phyloP scores from a whole-genome alignment of 2,888 invertebrate genomes.

The Sinelater perroti region DNA sequence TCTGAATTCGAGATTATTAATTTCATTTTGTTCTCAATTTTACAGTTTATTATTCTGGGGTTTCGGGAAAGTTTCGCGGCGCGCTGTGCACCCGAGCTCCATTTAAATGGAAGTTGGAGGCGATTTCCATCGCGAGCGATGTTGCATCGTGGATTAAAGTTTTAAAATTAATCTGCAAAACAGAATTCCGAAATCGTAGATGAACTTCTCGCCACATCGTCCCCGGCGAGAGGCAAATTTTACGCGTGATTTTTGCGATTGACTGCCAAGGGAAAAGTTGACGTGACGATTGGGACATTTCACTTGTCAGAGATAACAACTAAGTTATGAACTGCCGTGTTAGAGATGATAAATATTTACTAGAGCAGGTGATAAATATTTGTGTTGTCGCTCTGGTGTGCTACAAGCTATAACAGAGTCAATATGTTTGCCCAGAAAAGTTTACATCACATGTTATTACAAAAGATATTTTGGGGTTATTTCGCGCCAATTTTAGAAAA shows the following conservation, averaged over 20 bases:
- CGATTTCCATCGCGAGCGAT: conserved; percentile 5
- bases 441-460: no score
- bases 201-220: neutral
- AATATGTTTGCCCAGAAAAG: no score
- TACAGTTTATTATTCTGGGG: conserved; percentile 28
- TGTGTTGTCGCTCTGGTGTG: no score
- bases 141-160: conserved; percentile 6
- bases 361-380: neutral
- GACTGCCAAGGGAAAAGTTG: neutral
- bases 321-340: conserved; percentile 1
- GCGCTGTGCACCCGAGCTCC: conserved; percentile 6
- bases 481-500: no score
- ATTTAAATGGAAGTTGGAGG: conserved; percentile 15
- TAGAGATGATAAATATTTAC: conserved; percentile 1
- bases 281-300: conserved; percentile 6
- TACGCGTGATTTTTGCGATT: conserved; percentile 8
- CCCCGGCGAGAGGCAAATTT: neutral
- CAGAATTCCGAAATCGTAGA: neutral
- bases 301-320: conserved; percentile 12
- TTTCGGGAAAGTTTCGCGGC: conserved; percentile 20
- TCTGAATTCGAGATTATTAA: conserved; percentile 34
- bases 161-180: conserved; percentile 2
- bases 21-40: conserved; percentile 32
- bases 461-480: no score
- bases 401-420: no score